Percentiles rank a stretch among this genome's conserved stretches.
Conservation (phyloP, 2,113 vertebrate species). For the Aythya baeri region DNA sequence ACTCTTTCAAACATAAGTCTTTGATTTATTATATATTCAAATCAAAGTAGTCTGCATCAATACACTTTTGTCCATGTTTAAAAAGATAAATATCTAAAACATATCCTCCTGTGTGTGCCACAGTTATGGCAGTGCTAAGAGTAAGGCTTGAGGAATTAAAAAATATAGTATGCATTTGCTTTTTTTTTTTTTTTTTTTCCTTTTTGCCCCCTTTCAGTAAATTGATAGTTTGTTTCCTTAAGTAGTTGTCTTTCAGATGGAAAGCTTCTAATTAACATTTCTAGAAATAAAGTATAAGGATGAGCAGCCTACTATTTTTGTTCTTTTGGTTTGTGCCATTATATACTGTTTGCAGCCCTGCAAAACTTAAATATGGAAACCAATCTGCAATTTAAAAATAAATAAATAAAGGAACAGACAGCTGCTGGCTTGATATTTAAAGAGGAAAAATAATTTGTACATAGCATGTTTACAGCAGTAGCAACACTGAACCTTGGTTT, state of each 20-base stretch:
- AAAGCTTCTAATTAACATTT: conserved; percentile 4
- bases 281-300: background rate
- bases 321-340: background rate
- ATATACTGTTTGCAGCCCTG: conserved; percentile 12
- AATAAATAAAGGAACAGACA: conserved; percentile 23
- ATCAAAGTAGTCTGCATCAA: background rate
- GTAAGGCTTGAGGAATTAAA: background rate
- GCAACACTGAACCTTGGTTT: background rate
- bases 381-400: background rate
- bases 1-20: background rate
- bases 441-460: conserved; percentile 13
- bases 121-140: background rate
- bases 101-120: background rate
- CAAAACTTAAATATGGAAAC: background rate
- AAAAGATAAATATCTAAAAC: background rate
- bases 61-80: background rate
- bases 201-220: background rate
- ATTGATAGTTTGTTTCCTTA: background rate
- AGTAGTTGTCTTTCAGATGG: background rate
- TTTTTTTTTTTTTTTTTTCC: background rate
- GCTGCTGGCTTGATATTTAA: conserved; percentile 46
- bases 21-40: background rate
- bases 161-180: background rate
- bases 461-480: background rate
- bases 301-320: background rate